Evolutionary conservation across 2,797 vertebrate genomes (phyloP), one percentile per base, ranked within the genome.

Genomic region (Ispidina picta): DNA sequence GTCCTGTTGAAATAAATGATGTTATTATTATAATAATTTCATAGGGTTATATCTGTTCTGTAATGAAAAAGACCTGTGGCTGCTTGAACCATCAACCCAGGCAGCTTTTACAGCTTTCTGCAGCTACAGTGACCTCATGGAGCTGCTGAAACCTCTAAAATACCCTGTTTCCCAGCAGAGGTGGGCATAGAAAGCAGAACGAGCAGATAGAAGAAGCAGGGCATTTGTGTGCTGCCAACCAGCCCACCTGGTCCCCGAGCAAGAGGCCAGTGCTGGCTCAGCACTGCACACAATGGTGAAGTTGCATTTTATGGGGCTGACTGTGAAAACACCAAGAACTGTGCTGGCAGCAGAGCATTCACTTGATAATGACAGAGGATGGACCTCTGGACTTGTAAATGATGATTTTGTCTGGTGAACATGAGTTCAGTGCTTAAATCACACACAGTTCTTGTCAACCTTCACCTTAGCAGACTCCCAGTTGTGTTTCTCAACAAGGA

Each of bases 11-110:
- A 96, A 95, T 96, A 96, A 97, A 96, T 83, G 96, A 94, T 95
- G 96, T 89, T 95, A 94, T 96, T 95, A 95, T 95, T 92, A 94
- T 95, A 95, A 91, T 92, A 88, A 92, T 95, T 96, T 97, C 96
- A 92, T 92, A 90, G 93, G 88, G 92, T 95, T 95, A 92, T 95
- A 92, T 96, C 95, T 94, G 93, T 96, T 97, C 73, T 46, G 17
- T 96, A 97, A 97, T 93, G 96, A 97, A 97, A 95, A 96, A 71
- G 81, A 96, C 92, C 97, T 97, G 96, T 93, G 93, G 95, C 94
- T 83, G 84, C 92, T 64, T 64, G 51, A 88, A 82, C 96, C 66
- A 79, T 94, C 84, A 90, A 90, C 25, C 89, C 70, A 94, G 16
- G 60, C 86, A 72, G 88, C 64, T 93, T 93, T 93, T 65, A 66